Percentiles rank a stretch among this genome's conserved stretches.
phyloP scores from a whole-genome alignment of 2,113 vertebrate genomes.

The Oenanthe melanoleuca region DNA sequence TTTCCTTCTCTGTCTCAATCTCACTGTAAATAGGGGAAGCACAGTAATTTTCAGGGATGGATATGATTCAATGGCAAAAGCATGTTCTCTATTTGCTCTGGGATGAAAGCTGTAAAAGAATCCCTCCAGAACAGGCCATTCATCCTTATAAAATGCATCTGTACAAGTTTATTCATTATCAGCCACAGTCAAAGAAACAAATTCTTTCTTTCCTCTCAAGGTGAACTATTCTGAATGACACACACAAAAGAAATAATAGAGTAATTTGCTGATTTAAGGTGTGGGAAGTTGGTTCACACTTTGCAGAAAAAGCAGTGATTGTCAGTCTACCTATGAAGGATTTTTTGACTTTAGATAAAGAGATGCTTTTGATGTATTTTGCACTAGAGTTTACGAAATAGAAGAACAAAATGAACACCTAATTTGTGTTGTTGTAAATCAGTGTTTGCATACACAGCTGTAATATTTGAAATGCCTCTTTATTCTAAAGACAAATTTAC shows the following conservation, averaged over 20 bases:
- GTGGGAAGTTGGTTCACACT: constrained; percentile 15
- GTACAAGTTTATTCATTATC: constrained; percentile 7
- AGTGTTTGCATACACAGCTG: neutral
- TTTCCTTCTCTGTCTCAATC: neutral
- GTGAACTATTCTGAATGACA: constrained; percentile 21
- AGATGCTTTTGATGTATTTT: neutral
- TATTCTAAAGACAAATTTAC: neutral
- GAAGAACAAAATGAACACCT: neutral
- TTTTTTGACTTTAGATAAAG: neutral
- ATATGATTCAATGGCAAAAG: neutral
- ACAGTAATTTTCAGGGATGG: neutral
- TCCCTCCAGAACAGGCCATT: neutral
- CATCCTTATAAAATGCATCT: neutral
- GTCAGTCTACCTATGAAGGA: neutral
- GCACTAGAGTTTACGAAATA: neutral
- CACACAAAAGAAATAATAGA: constrained; percentile 6
- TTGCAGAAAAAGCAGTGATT: neutral
- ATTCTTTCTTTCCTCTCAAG: neutral
- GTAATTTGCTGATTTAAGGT: constrained; percentile 44
- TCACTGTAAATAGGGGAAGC: neutral
- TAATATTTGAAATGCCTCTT: neutral
- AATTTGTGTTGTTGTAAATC: neutral
- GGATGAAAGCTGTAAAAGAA: neutral
- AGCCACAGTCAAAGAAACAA: neutral
- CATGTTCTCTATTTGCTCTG: neutral